A percentile compares a stretch with the other conserved stretches of the same genome.
These are phyloP conservation scores for Camelus dromedarius DNA, from an alignment of 2,113 vertebrate species.

Conservation along the genomic window DNA sequence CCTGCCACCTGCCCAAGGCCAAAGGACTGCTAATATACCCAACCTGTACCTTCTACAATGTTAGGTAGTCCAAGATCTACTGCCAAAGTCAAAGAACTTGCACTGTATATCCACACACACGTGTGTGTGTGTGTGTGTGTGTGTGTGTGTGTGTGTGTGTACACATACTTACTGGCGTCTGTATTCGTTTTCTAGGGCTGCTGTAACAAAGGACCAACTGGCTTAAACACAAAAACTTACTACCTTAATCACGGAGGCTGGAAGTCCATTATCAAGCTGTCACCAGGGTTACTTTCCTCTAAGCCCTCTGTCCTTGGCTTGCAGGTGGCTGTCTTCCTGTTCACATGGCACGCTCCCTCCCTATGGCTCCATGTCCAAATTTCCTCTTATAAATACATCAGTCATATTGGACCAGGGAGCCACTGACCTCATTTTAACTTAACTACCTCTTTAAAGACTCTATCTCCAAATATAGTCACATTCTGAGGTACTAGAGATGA, in stretches of 20 bases:
- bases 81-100: background rate
- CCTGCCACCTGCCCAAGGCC: background rate
- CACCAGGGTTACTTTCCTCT: background rate
- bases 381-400: background rate
- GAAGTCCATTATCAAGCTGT: background rate
- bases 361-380: background rate
- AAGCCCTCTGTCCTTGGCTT: background rate
- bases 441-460: background rate
- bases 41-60: background rate
- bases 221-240: background rate
- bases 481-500: background rate
- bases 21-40: conserved; percentile 1
- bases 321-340: background rate
- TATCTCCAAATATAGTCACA: background rate
- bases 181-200: background rate
- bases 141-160: no score
- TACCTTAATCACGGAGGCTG: background rate
- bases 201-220: background rate
- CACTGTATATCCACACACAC: background rate
- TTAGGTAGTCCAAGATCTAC: background rate
- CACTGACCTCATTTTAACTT: background rate
- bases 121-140: no score
- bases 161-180: background rate
- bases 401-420: background rate
- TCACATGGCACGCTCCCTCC: background rate